phyloP scores from a whole-genome alignment of 2,797 vertebrate species.

The Gymnodraco acuticeps region DNA sequence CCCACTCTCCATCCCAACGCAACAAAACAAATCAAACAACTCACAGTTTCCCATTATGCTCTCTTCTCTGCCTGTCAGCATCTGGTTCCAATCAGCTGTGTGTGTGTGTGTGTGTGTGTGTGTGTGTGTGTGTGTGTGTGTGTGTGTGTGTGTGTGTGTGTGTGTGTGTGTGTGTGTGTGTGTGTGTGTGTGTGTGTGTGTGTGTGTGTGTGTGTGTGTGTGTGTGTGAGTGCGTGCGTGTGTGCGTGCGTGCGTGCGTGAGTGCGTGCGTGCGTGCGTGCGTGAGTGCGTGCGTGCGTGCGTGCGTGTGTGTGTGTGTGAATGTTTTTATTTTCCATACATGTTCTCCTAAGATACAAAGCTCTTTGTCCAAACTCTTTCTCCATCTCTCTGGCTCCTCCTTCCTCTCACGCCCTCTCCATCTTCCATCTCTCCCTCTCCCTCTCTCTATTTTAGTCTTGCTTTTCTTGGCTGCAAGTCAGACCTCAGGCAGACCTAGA shows the following conservation, averaged over 20 bases:
- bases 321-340: slow-evolving; percentile 82
- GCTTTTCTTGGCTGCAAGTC: slow-evolving; percentile 95
- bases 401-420: slow-evolving; percentile 75
- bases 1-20: slow-evolving; percentile 69
- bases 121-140: slow-evolving; percentile 29
- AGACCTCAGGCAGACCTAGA: slow-evolving; percentile 92
- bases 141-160: slow-evolving; percentile 55
- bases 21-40: slow-evolving; percentile 82
- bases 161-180: slow-evolving; percentile 41
- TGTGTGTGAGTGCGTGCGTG: slow-evolving; percentile 36
- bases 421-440: slow-evolving; percentile 50
- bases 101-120: neutral
- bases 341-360: slow-evolving; percentile 79
- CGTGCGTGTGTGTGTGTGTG: slow-evolving; percentile 49
- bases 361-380: slow-evolving; percentile 76
- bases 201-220: neutral
- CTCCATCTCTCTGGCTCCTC: slow-evolving; percentile 65
- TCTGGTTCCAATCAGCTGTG: slow-evolving; percentile 83
- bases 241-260: slow-evolving; percentile 23
- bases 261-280: slow-evolving; percentile 61
- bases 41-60: slow-evolving; percentile 82
- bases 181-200: slow-evolving; percentile 54
- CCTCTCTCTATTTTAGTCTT: slow-evolving; percentile 91
- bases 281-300: slow-evolving; percentile 41
- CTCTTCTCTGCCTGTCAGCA: slow-evolving; percentile 75